Conservation (phyloP, 2,888 invertebrate genomes). For the Stenichneumon culpator region DNA sequence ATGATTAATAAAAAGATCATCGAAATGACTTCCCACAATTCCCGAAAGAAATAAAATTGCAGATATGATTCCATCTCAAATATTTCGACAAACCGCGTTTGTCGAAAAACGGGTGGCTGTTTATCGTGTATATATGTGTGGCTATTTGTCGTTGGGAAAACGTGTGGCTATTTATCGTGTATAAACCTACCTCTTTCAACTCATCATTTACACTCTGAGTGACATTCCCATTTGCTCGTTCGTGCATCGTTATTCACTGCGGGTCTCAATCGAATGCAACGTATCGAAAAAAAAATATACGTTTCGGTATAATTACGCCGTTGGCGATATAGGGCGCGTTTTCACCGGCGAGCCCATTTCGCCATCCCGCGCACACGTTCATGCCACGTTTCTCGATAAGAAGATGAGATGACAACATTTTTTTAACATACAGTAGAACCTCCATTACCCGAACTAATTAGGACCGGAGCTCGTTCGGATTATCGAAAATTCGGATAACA, state of each 20-base stretch:
- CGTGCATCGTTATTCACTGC: background rate
- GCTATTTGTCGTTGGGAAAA: no score
- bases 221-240: background rate
- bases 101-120: background rate
- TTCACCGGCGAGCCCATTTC: background rate
- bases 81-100: background rate
- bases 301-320: slow-evolving; percentile 10
- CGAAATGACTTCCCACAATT: no score
- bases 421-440: background rate
- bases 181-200: background rate
- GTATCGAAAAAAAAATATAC: slow-evolving; percentile 32
- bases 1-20: no score
- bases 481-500: no score
- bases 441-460: no score
- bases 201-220: slow-evolving; percentile 6
- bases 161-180: background rate
- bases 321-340: slow-evolving; percentile 2
- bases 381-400: slow-evolving; percentile 2
- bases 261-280: background rate
- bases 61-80: background rate
- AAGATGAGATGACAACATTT: background rate
- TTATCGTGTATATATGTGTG: background rate
- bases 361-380: background rate
- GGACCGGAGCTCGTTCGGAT: no score
- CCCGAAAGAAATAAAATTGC: no score